Conservation (phyloP, 1,140 invertebrate species). For the Maniola jurtina region DNA sequence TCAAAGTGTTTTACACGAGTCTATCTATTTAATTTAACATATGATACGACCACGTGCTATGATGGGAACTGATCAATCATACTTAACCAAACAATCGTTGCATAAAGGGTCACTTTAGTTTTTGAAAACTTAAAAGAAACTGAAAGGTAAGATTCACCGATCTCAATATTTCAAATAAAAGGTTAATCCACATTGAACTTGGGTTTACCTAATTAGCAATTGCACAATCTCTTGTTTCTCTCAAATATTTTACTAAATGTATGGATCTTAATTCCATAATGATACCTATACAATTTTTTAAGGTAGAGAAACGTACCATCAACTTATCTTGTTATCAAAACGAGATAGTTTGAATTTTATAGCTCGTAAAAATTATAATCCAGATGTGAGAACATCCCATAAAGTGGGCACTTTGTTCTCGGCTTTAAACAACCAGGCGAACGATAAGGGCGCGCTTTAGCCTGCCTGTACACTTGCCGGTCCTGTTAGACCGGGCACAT, state of each 20-base stretch:
- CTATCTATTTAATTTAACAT: background rate
- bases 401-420: conserved; percentile 37
- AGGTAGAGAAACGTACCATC: conserved; percentile 1
- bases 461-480: conserved; percentile 24
- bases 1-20: background rate
- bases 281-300: background rate
- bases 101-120: too few species aligned
- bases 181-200: too few species aligned
- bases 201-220: too few species aligned
- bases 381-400: conserved; percentile 28
- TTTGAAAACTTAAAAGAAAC: too few species aligned
- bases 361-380: conserved; percentile 30
- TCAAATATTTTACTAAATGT: too few species aligned
- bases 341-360: conserved; percentile 30
- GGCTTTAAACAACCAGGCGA: conserved; percentile 29
- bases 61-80: too few species aligned
- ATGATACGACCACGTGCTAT: too few species aligned
- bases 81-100: too few species aligned
- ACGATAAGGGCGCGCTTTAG: conserved; percentile 47
- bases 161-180: too few species aligned
- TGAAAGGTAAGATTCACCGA: too few species aligned
- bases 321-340: conserved; percentile 25
- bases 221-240: too few species aligned
- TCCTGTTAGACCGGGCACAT: background rate
- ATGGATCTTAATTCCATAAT: too few species aligned